phyloP scores from a whole-genome alignment of 2,113 vertebrate species.

The Hylia prasina region DNA sequence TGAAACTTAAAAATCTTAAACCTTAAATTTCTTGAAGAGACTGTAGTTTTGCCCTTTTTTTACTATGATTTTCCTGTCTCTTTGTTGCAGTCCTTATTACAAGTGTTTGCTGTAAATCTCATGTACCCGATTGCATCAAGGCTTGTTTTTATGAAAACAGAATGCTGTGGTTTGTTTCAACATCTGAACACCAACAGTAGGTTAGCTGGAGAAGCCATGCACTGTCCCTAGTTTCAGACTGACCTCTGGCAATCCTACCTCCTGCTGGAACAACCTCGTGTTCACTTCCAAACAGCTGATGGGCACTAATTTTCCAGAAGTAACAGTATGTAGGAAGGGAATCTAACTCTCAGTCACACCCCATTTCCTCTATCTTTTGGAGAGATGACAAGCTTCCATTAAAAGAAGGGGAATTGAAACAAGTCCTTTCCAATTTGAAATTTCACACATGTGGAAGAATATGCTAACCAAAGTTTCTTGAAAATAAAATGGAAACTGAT shows the following conservation, averaged over 20 bases:
- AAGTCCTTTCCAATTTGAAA: neutral
- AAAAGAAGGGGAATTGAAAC: neutral
- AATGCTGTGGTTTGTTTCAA: conserved; percentile 27
- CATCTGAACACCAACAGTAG: neutral
- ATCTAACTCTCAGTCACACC: neutral
- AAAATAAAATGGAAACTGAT: conserved; percentile 41
- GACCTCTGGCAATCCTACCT: conserved; percentile 1
- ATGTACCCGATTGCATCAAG: neutral
- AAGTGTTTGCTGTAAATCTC: neutral
- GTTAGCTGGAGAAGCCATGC: neutral
- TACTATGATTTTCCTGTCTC: neutral
- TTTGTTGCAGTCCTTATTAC: neutral
- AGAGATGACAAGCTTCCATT: neutral
- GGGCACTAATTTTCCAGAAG: neutral
- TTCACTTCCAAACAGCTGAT: neutral
- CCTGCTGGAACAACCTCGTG: neutral
- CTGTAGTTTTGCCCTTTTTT: neutral
- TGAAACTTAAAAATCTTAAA: neutral
- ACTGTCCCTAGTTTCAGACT: neutral
- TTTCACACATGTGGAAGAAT: neutral
- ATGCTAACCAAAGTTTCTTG: neutral
- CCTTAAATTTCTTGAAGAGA: neutral
- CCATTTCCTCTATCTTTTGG: neutral
- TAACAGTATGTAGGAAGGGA: neutral
- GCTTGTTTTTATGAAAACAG: conserved; percentile 15